Base-by-base conservation (phyloP, 2,113 vertebrate species). In the Hippocampus barbouri region DNA sequence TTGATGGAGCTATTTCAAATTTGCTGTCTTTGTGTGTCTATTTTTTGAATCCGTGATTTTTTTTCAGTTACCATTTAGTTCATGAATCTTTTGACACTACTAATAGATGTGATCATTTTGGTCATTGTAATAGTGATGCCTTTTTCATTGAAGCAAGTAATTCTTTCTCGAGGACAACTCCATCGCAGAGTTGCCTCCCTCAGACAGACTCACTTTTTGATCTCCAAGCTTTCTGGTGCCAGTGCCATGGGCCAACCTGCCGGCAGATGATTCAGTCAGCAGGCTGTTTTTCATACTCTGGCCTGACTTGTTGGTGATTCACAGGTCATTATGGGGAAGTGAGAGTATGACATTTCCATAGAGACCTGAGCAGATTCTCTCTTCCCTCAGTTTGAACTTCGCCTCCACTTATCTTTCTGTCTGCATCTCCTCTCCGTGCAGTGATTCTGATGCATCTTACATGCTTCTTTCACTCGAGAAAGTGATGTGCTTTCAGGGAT, bases 281-380 rank as follows among this genome's bases (percentile, higher is more conserved):
- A 69, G 41, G 41, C 56, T 80, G 73, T 70, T 72, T 73, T 64
- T 78, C 72, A 45, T 75, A 70, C 67, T 73, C 70, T 21, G 49
- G n/a, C 45, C 76, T 64, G 79, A 74, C 76, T 75, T 77, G 67
- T 73, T 62, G 67, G 70, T 82, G 79, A 83, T 79, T 88, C 81
- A 78, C 74, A 70, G 84, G 84, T 85, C 76, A 76, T 82, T 76
- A 79, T 53, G 61, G 57, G 69, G 60, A 83, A 79, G 80, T 76
- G 79, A 75, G 73, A 83, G 78, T 57, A 73, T 85, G 79, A 86
- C 77, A 85, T 85, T 85, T 83, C 77, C 69, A 69, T 68, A 77
- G 71, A 72, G 66, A 75, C 71, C 68, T 76, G 65, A 71, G 63
- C 56, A 40, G 56, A 51, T 68, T 68, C 51, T 10, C 15, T 51